Percentiles rank a stretch among this genome's conserved stretches.
Evolutionary conservation across 2,113 vertebrate genomes (phyloP).

Genomic region (Nematolebias whitei): DNA sequence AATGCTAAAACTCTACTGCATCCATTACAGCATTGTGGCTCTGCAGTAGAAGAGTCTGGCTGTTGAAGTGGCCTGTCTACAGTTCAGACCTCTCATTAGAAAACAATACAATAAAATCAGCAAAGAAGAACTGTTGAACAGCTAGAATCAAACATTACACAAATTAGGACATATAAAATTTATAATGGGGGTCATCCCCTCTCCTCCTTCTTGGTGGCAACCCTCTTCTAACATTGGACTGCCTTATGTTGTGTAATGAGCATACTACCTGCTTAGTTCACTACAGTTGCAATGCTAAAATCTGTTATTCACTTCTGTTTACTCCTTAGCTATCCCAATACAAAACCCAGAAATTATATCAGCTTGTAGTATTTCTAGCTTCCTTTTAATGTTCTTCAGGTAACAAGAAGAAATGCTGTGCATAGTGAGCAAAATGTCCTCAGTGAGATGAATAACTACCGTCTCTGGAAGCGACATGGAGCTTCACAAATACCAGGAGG

Average conservation of each 20-base stretch:
- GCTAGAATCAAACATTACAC: too few species aligned
- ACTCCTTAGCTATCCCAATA: not conserved
- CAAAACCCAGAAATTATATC: constrained; percentile 10
- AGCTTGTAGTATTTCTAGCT: constrained; percentile 11
- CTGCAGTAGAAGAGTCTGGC: too few species aligned
- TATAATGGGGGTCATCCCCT: too few species aligned
- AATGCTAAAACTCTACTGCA: too few species aligned
- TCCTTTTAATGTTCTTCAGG: constrained; percentile 1
- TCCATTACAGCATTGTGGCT: too few species aligned
- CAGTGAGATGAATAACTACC: constrained; percentile 49
- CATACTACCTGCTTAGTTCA: too few species aligned
- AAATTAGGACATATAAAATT: too few species aligned
- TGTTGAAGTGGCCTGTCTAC: too few species aligned
- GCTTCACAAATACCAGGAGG: constrained; percentile 34
- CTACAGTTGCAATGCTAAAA: constrained; percentile 18
- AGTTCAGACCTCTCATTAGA: too few species aligned
- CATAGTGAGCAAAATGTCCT: constrained; percentile 36
- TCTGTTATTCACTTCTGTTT: constrained; percentile 5
- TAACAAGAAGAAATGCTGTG: constrained; percentile 34
- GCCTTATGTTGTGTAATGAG: constrained; percentile 1
- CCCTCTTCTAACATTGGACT: constrained; percentile 1
- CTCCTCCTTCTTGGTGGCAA: too few species aligned
- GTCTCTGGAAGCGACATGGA: constrained; percentile 43
- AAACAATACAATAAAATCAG: too few species aligned
- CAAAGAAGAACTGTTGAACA: too few species aligned